Evolutionary conservation across 2,113 vertebrate species (phyloP).

Genomic region (Rhineura floridana): DNA sequence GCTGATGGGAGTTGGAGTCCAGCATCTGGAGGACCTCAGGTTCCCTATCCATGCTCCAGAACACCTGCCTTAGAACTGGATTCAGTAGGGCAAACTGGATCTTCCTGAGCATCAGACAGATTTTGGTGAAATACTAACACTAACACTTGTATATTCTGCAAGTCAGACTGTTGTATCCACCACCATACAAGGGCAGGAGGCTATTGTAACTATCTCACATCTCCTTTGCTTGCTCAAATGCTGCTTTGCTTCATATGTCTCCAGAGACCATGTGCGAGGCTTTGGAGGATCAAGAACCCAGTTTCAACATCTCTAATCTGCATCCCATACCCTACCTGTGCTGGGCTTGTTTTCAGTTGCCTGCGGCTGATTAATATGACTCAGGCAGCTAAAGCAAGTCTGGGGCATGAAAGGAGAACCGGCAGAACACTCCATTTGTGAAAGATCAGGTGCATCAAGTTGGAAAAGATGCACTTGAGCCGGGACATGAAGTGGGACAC

Average conservation of each 20-base stretch:
- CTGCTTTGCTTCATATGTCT: neutral
- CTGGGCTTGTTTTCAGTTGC: constrained; percentile 97
- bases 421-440: neutral
- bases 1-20: neutral
- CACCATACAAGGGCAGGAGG: accelerated
- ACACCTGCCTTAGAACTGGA: neutral
- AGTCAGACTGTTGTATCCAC: neutral
- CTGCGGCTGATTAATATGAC: constrained; percentile 82
- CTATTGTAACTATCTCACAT: neutral
- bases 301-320: accelerated
- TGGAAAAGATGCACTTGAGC: neutral
- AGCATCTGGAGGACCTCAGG: neutral
- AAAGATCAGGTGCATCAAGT: neutral
- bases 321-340: constrained; percentile 25
- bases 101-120: too few species aligned
- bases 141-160: neutral
- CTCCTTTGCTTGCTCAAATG: neutral
- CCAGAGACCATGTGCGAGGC: accelerated
- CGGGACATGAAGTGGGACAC: too few species aligned
- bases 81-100: neutral
- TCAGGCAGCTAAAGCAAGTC: constrained; percentile 99
- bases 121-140: neutral
- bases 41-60: neutral
- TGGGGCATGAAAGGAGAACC: constrained; percentile 75
- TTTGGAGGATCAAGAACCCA: neutral